Base-by-base conservation (phyloP, 2,888 invertebrate species). In the Apodemia hepburni region DNA sequence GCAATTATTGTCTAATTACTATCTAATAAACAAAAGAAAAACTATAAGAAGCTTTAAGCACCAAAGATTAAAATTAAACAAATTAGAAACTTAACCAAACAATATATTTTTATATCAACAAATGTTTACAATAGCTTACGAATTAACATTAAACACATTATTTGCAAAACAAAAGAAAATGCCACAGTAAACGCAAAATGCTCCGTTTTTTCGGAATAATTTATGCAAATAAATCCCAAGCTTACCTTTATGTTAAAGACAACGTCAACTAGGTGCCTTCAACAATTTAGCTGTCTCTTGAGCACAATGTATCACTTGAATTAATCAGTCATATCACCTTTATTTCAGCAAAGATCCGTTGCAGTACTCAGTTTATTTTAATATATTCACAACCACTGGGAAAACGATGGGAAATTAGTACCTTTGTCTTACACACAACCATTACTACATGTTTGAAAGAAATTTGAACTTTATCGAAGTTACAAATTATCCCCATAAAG, bases 361-460 rank as follows among this genome's bases (percentile, higher is more conserved):
- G 79, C 78, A 78, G 70, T 73, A 72, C 75, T 73, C 77, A 80
- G 80, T 83, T 77, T 77, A 75, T 80, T 81, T 27, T 85, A 84
- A 81, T 77, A 77, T 81, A 82, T 79, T 87, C 88, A 88, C 89
- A 88, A 90, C 87, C 90, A 86, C 66, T 73, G 83, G 83, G 84
- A 42, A 87, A 87, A 86, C 85, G 80, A 83, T 73, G 76, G 75
- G 6, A 75, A 79, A 77, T 68, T 64, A 70, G 75, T 73, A 78
- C 75, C 78, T 27, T 75, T 73, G 75, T 73, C 76, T 42, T 42
- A 42, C 73, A 73, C 78, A 76, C 77, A 84, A 81, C 78, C 78
- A 42, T 77, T 75, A 68, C 54, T 54, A 54, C 27, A 18, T 68
- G 12, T 72, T 78, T 74, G 76, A 33, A 33, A n/a, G 42, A 75